Evolutionary conservation across 2,797 vertebrate species (phyloP), one percentile per base, ranked within the genome.

Genomic region (Gobio occitaniae): DNA sequence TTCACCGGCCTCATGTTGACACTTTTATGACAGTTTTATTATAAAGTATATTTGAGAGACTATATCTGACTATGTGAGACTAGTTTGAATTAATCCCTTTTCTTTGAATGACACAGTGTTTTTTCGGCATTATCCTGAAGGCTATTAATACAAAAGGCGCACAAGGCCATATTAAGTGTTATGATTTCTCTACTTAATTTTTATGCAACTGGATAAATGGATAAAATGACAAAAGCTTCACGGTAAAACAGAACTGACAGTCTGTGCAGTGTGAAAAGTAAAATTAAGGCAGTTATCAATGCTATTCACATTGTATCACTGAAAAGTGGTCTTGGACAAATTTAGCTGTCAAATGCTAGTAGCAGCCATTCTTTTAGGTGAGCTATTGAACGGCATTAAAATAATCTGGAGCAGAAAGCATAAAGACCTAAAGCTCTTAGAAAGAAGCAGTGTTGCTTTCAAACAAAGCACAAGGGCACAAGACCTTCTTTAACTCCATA

Each of bases 311-410:
- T 29, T 7, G 66, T 38, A 70, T 70, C 7, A 56, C 65, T 7
- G 38, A 59, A 15, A 78, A 70, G 63, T 56, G 63, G 32, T 56
- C 3, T 70, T 69, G 65, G 36, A 59, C 32, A 52, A 29, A 84
- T 84, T 56, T 47, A 84, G 38, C 74, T 84, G 83, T 78, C 83
- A 84, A 78, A 70, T 54, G 19, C 36, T 76, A 9, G 32, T 9
- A 52, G 29, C 50, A 56, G 74, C 54, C 47, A 68, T 50, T 68
- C 7, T 77, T 77, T 83, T 19, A 74, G 32, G 59, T 52, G 72
- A 15, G 38, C 50, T 69, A 47, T 56, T 77, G 38, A 84, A 78
- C 3, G 50, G 54, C 61, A 61, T 63, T 38, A 66, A 69, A 68
- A 59, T 16, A 61, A 65, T 47, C 63, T 77, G 63, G 48, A 84